Evolutionary conservation across 2,888 invertebrate genomes (phyloP).

Genomic region (Yponomeuta sedellus): DNA sequence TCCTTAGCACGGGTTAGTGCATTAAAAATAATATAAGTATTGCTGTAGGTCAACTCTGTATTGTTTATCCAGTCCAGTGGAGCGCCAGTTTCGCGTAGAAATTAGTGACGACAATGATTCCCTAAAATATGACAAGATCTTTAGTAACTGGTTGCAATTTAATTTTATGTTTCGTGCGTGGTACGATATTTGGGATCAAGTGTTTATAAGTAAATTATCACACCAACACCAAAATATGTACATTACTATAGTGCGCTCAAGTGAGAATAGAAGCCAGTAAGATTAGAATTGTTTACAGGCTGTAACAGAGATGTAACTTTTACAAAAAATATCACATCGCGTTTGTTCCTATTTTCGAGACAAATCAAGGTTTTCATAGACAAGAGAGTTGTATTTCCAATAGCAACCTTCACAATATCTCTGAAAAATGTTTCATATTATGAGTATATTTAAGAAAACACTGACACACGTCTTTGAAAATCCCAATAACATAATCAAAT

Average conservation of each 20-base stretch:
- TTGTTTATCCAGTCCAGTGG: too few species aligned
- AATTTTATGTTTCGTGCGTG: slow-evolving; percentile 20
- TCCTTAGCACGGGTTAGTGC: too few species aligned
- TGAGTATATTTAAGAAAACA: too few species aligned
- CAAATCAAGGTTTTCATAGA: slow-evolving; percentile 19
- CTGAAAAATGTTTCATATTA: too few species aligned
- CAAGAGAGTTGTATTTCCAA: too few species aligned
- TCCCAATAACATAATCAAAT: too few species aligned
- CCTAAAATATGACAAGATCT: not conserved
- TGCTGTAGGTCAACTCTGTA: too few species aligned
- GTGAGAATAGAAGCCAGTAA: slow-evolving; percentile 48
- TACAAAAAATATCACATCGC: slow-evolving; percentile 10
- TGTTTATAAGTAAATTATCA: slow-evolving; percentile 35
- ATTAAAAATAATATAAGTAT: too few species aligned
- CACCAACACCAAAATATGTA: slow-evolving; percentile 37
- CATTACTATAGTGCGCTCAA: slow-evolving; percentile 34
- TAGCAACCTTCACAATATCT: too few species aligned
- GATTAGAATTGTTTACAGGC: slow-evolving; percentile 27
- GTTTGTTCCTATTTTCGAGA: slow-evolving; percentile 21
- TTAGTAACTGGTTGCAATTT: not conserved
- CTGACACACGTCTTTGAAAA: too few species aligned
- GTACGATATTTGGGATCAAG: slow-evolving; percentile 42
- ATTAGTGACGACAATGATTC: too few species aligned
- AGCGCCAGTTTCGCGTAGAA: too few species aligned
- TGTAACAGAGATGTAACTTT: not conserved